Evolutionary conservation across 2,888 invertebrate species (phyloP).

Genomic region (Macrophya annulata): DNA sequence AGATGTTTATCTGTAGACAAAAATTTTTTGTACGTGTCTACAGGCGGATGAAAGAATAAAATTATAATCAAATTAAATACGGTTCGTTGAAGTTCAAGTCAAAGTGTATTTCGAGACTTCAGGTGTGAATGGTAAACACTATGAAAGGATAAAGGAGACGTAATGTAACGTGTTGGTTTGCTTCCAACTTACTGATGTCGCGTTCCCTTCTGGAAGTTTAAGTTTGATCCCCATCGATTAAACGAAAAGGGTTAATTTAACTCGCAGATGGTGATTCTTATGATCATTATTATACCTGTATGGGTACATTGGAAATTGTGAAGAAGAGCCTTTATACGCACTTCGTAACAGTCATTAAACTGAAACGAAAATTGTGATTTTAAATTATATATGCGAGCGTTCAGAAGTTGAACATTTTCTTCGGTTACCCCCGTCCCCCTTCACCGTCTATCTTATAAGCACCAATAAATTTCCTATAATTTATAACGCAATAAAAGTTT

Average conservation of each 20-base stretch:
- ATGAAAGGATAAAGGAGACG: not conserved
- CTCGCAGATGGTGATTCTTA: constrained; percentile 16
- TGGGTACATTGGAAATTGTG: not conserved
- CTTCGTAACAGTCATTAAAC: constrained; percentile 15
- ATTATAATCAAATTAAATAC: not conserved
- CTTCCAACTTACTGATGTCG: constrained; percentile 18
- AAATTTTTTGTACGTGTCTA: not conserved
- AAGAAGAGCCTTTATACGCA: not conserved
- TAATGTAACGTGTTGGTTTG: not conserved
- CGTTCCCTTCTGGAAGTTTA: not conserved
- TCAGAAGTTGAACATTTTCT: constrained; percentile 45
- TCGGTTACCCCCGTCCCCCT: not conserved
- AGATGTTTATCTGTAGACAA: no score
- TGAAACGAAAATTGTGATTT: constrained; percentile 31
- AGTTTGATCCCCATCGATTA: constrained; percentile 46
- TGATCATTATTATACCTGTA: not conserved
- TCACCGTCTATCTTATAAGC: not conserved
- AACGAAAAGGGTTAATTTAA: constrained; percentile 35
- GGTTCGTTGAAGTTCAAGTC: constrained; percentile 42
- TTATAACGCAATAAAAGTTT: constrained; percentile 52
- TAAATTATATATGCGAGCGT: constrained; percentile 16
- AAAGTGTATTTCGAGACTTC: constrained; percentile 35
- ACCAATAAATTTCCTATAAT: constrained; percentile 48
- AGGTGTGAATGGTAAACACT: constrained; percentile 42
- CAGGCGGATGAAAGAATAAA: not conserved